Conservation (phyloP, 1,140 invertebrate species). For the Eriosoma lanigerum region DNA sequence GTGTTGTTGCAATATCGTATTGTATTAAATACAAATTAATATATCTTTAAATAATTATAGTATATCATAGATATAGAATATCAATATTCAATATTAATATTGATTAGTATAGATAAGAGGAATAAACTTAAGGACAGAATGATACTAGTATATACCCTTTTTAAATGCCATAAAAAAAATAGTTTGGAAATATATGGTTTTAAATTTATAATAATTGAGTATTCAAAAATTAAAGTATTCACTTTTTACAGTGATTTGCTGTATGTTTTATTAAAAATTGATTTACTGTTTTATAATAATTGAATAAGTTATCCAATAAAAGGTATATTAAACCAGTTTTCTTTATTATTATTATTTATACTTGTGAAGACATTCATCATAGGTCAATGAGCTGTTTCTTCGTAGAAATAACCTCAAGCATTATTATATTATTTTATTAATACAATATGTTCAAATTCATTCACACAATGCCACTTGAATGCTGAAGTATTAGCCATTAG, state of each 20-base stretch:
- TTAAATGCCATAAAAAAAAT: too few species aligned
- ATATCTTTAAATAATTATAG: too few species aligned
- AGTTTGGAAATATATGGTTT: neutral
- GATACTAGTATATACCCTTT: too few species aligned
- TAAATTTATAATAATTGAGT: neutral
- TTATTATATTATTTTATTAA: conserved; percentile 50
- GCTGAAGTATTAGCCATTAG: conserved; percentile 36
- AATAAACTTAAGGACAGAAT: too few species aligned
- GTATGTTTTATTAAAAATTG: neutral
- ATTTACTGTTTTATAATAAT: conserved; percentile 23
- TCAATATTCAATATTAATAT: too few species aligned
- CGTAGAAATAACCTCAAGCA: conserved; percentile 24
- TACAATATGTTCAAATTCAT: conserved; percentile 45
- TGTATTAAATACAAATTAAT: too few species aligned
- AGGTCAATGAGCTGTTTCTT: conserved; percentile 46
- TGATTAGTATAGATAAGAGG: too few species aligned
- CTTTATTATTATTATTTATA: conserved; percentile 44
- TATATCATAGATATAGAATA: too few species aligned
- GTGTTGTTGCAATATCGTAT: too few species aligned
- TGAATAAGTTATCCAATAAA: conserved; percentile 6
- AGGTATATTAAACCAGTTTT: conserved; percentile 44
- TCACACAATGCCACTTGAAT: conserved; percentile 43
- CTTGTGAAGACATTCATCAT: conserved; percentile 41
- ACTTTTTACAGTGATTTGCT: neutral
- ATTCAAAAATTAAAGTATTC: neutral